These are phyloP conservation scores for Plutomurus gul DNA, from an alignment of 1,140 invertebrate genomes.

Conservation along the genomic window DNA sequence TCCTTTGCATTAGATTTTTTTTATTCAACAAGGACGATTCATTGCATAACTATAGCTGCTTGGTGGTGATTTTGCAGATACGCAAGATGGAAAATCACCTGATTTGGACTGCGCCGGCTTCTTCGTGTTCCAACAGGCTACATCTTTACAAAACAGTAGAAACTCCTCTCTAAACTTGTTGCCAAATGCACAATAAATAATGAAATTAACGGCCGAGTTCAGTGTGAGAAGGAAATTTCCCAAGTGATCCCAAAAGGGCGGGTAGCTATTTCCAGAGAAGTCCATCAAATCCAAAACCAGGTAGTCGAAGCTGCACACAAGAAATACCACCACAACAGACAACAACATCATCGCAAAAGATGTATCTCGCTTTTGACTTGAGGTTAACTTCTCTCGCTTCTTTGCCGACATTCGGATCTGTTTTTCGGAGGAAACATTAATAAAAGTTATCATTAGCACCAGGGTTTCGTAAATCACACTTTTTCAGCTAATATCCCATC, in stretches of 20 bases:
- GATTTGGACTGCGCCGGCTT: neutral
- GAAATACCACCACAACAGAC: conserved; percentile 59
- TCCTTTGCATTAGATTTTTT: no score
- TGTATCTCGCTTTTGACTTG: conserved; percentile 26
- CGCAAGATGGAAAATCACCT: no score
- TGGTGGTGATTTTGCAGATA: neutral
- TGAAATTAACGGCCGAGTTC: conserved; percentile 95
- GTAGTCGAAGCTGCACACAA: conserved; percentile 38
- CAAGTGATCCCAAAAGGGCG: conserved; percentile 61
- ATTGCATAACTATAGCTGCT: neutral
- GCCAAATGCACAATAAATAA: conserved; percentile 96
- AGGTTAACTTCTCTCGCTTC: conserved; percentile 14
- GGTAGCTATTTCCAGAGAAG: conserved; percentile 61
- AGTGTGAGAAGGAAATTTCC: conserved; percentile 90
- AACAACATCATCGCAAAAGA: conserved; percentile 63
- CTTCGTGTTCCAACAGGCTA: neutral
- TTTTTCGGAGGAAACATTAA: no score
- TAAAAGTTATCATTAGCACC: no score
- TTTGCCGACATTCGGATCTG: neutral
- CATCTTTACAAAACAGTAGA: neutral
- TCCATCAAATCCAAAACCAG: conserved; percentile 32
- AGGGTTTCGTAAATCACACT: no score
- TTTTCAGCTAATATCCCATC: no score
- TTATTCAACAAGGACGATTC: no score
- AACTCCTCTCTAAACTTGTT: conserved; percentile 74